These are phyloP conservation scores for Engraulis encrasicolus DNA, from an alignment of 2,113 vertebrate species.

Conservation along the genomic window DNA sequence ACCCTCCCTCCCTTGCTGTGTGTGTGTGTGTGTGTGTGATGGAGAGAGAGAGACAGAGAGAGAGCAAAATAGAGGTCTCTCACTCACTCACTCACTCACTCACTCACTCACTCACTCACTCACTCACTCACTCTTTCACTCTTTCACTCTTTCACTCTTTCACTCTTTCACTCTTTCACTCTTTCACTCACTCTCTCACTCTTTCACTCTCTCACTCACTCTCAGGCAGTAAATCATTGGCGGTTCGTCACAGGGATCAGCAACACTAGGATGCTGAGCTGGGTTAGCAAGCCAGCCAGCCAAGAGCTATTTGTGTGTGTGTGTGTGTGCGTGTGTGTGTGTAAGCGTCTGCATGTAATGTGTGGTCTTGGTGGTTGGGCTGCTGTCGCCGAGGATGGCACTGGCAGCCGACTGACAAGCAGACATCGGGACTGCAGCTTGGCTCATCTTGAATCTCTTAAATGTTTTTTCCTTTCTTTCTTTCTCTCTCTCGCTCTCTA, in stretches of 20 bases:
- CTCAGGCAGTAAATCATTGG: constrained; percentile 67
- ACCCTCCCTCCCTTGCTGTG: no score
- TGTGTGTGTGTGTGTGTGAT: no score
- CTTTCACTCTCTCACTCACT: no score
- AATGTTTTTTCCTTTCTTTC: neutral
- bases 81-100: no score
- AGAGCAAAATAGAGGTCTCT: no score
- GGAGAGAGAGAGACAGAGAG: no score
- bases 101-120: no score
- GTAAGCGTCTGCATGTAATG: neutral
- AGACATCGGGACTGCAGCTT: constrained; percentile 36
- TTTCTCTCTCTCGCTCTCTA: neutral
- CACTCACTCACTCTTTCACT: no score
- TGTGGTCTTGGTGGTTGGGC: neutral
- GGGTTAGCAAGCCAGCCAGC: neutral
- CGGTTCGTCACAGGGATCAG: constrained; percentile 38
- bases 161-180: no score
- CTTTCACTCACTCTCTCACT: no score
- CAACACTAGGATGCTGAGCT: neutral
- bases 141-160: no score
- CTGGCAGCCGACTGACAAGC: neutral
- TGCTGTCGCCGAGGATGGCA: neutral
- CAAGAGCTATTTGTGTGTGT: neutral
- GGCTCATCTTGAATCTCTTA: neutral
- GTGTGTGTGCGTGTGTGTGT: neutral